These are phyloP conservation scores for Plumapathes pennacea DNA, from an alignment of 92 coral and sea anemone species.

Conservation along the genomic window DNA sequence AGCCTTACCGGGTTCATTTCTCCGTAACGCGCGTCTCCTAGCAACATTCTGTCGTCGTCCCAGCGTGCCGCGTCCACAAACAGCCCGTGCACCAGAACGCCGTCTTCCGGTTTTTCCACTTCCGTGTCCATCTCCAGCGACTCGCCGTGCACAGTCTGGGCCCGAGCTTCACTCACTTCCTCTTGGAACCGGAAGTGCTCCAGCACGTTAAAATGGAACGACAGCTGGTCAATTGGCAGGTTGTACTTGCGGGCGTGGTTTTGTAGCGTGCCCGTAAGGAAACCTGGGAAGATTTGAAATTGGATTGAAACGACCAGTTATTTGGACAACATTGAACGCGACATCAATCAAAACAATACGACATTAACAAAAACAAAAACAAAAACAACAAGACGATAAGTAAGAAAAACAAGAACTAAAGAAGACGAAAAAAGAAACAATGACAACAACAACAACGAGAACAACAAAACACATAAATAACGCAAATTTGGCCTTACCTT, in stretches of 20 bases:
- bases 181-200: slow-evolving; percentile 88
- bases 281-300: slow-evolving; percentile 77
- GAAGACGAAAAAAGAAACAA: too few species aligned
- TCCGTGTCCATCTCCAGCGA: slow-evolving; percentile 81
- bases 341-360: too few species aligned
- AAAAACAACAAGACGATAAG: too few species aligned
- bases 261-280: slow-evolving; percentile 93
- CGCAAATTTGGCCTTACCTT: slow-evolving; percentile 78
- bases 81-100: slow-evolving; percentile 93
- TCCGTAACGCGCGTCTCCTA: slow-evolving; percentile 91
- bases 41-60: slow-evolving; percentile 89
- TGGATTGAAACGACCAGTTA: too few species aligned
- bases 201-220: slow-evolving; percentile 87
- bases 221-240: slow-evolving; percentile 95
- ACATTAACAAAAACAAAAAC: too few species aligned
- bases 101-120: slow-evolving; percentile 78
- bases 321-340: too few species aligned
- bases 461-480: too few species aligned
- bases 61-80: slow-evolving; percentile 93
- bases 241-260: slow-evolving; percentile 99
- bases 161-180: slow-evolving; percentile 83
- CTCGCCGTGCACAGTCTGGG: slow-evolving; percentile 75
- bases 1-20: slow-evolving; percentile 93
- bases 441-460: too few species aligned
- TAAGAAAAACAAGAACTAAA: too few species aligned